These are phyloP conservation scores for Todiramphus saurophagus DNA, from an alignment of 2,113 vertebrate genomes.

Conservation along the genomic window DNA sequence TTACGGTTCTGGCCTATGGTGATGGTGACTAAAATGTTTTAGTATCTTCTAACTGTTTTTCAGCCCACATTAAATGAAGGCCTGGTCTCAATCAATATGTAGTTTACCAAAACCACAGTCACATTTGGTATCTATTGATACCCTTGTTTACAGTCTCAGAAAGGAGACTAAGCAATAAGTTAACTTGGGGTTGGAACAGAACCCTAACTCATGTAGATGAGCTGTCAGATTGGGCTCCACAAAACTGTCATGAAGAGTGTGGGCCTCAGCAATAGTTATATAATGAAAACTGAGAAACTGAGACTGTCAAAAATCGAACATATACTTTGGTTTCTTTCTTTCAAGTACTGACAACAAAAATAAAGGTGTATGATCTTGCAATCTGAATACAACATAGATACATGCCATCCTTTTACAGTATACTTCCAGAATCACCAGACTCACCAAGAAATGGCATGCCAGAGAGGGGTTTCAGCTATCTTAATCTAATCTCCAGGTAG, in stretches of 20 bases:
- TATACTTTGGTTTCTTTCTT: not conserved
- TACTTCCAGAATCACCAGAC: not conserved
- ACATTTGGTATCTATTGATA: slow-evolving; percentile 52
- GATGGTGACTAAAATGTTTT: not conserved
- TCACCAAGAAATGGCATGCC: not conserved
- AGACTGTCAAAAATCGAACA: not conserved
- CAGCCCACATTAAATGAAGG: not conserved
- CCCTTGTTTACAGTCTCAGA: slow-evolving; percentile 15
- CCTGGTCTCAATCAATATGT: slow-evolving; percentile 7
- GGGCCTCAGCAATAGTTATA: not conserved
- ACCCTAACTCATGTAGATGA: not conserved
- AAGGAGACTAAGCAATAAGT: not conserved
- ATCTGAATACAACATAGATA: not conserved
- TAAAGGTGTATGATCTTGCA: not conserved
- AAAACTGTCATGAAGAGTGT: not conserved
- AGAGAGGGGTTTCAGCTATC: not conserved
- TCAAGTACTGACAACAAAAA: not conserved
- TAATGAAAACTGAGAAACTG: not conserved
- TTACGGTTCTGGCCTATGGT: not conserved
- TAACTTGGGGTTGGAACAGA: not conserved
- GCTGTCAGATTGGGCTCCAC: not conserved
- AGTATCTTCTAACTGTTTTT: not conserved
- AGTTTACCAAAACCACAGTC: slow-evolving; percentile 30
- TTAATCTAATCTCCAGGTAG: not conserved
- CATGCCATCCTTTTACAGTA: not conserved